Evolutionary conservation across 2,888 invertebrate genomes (phyloP), one percentile per base, ranked within the genome.

Genomic region (Hirtodrosophila trivittata): DNA sequence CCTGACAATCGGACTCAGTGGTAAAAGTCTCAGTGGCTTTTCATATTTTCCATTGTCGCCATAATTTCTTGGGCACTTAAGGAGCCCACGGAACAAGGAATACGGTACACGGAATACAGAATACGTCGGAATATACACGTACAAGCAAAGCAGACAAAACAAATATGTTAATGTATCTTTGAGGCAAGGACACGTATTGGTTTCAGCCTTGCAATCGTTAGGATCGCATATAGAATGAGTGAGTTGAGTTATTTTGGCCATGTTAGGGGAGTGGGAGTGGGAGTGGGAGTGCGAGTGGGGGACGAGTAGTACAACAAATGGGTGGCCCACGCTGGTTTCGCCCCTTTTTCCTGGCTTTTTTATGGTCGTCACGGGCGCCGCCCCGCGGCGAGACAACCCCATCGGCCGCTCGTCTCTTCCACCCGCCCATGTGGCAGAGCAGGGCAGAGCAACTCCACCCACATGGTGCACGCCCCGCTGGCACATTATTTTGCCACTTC

Each of bases 111-210:
- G n/a, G n/a, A 6, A 3, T 42, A 62, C 30, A 30, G n/a, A 8
- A 33, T 8, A 13, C 3, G 12, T 28, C 10, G 9, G 33, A 10
- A 6, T 10, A 2, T n/a, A 30, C 9, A 18, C 38, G 39, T 46
- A 67, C 68, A 74, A 35, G 55, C n/a, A 63, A 51, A 64, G 54
- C 77, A 85, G 82, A 87, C 82, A 75, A 87, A 82, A 75, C 82
- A 87, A 81, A 87, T 87, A 81, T 87, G 87, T 81, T 87, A 87
- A 81, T 86, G 87, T 87, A 71, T 66, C 60, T 66, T 46, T 54
- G 37, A 46, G 66, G 56, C 51, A 60, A 71, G 70, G 80, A 81
- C 81, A 86, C 82, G 85, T 81, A 81, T 81, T 81, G 87, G 82
- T 81, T 81, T 82, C 75, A 65, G 71, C 56, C 67, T 65, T 47